Base-by-base conservation (phyloP, 2,888 invertebrate species). In the Drosophila quasianomalipes region DNA sequence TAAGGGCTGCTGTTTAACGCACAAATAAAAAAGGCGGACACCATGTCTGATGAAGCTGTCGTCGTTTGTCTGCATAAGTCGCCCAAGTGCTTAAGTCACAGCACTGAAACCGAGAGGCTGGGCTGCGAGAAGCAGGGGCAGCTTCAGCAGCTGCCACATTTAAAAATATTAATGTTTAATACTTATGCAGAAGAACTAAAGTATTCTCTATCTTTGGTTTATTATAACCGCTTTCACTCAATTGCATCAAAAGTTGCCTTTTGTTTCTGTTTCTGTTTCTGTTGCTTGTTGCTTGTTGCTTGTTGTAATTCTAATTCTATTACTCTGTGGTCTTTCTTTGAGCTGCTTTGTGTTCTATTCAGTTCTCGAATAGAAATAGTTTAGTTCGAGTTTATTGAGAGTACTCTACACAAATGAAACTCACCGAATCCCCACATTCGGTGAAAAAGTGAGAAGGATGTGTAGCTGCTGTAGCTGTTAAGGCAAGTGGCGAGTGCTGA, bases 361-460 rank as follows among this genome's bases (percentile, higher is more conserved):
- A 47, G 33, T 67, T n/a, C 37, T 37, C 39, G 10, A 41, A 41
- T 54, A 22, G 28, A 66, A 69, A n/a, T 16, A 16, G 16, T 16
- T 14, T 78, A 78, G 65, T 77, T 77, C 65, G 39, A 54, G 66
- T 55, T 68, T 65, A 73, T 74, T 61, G 60, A 47, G 22, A 26
- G 4, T 31, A 26, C 22, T 26, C 39, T 33, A 35, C 33, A 37
- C n/a, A 41, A 53, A n/a, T 44, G 55, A 63, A 35, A 55, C 39
- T 55, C 51, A 37, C 53, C 54, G 41, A 19, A 26, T 22, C 22
- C 22, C 22, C 22, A 22, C 22, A 22, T 22, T 22, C 22, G 22
- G 22, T 22, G 22, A 22, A 22, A 22, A 22, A 22, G 22, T 10
- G 55, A 35, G 53, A 37, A 30, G 61, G 59, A 28, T 10, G 39